Conservation (phyloP, 2,888 invertebrate species). For the Phaonia tiefii region DNA sequence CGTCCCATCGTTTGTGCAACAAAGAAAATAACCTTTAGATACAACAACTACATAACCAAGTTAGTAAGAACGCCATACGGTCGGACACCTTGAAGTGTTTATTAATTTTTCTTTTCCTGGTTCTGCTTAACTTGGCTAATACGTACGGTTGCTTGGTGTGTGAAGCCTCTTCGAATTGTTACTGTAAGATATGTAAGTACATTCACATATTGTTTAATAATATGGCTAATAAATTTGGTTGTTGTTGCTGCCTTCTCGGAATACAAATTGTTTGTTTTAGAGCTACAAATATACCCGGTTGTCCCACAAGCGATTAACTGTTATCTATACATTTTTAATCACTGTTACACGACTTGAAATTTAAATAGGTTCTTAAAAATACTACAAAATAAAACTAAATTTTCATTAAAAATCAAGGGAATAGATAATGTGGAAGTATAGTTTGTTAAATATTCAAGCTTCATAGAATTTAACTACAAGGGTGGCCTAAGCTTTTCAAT, state of each 20-base stretch:
- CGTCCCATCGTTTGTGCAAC: background rate
- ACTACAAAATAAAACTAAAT: too few relatives aligned
- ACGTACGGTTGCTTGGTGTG: background rate
- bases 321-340: constrained; percentile 52
- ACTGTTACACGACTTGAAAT: constrained; percentile 44
- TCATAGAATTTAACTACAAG: too few relatives aligned
- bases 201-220: too few relatives aligned
- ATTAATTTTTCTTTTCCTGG: constrained; percentile 38
- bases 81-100: constrained; percentile 42
- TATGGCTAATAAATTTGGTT: background rate
- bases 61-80: constrained; percentile 8
- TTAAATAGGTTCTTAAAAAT: constrained; percentile 21
- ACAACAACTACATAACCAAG: background rate
- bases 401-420: too few relatives aligned
- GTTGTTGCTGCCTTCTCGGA: background rate
- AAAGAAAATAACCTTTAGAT: background rate
- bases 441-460: too few relatives aligned
- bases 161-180: too few relatives aligned
- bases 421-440: too few relatives aligned
- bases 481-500: background rate
- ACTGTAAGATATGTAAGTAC: too few relatives aligned
- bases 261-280: background rate
- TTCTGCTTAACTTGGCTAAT: constrained; percentile 5
- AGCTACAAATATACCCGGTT: background rate
- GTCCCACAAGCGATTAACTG: constrained; percentile 5